phyloP scores from a whole-genome alignment of 2,888 invertebrate species.

The Panorpa germanica region DNA sequence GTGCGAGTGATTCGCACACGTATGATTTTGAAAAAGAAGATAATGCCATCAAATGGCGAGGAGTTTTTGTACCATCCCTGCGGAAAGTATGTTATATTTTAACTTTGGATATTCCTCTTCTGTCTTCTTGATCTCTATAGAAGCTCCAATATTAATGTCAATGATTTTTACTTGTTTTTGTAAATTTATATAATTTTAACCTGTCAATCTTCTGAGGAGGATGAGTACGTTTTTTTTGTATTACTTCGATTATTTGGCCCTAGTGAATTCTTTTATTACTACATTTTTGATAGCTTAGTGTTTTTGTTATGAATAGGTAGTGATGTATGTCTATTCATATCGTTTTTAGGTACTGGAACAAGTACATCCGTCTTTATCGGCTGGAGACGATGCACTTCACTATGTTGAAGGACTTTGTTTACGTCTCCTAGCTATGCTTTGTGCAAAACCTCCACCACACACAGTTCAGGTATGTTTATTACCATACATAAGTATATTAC shows the following conservation, averaged over 20 bases:
- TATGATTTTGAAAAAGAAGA: conserved; percentile 81
- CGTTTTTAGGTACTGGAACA: conserved; percentile 70
- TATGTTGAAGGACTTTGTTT: conserved; percentile 86
- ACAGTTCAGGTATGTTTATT: conserved; percentile 40
- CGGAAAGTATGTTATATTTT: conserved; percentile 46
- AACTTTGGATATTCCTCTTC: background rate
- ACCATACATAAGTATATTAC: background rate
- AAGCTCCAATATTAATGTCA: background rate
- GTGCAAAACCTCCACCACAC: conserved; percentile 67
- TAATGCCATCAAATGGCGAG: conserved; percentile 83
- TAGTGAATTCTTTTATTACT: too few relatives aligned
- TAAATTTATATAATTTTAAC: conserved; percentile 2
- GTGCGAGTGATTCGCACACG: too few relatives aligned
- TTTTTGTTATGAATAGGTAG: conserved; percentile 4
- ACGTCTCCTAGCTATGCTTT: conserved; percentile 71
- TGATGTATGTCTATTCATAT: too few relatives aligned
- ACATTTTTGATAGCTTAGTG: background rate
- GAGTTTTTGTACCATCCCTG: conserved; percentile 70
- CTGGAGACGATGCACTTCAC: conserved; percentile 75
- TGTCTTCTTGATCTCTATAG: conserved; percentile 5
- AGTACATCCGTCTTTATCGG: conserved; percentile 71
- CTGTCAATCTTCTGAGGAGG: background rate
- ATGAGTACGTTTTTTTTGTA: background rate
- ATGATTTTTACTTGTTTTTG: conserved; percentile 2
- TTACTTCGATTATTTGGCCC: too few relatives aligned